A percentile compares a stretch with the other conserved stretches of the same genome.
Evolutionary conservation across 2,797 vertebrate species (phyloP).

Genomic region (Nyctibius grandis): DNA sequence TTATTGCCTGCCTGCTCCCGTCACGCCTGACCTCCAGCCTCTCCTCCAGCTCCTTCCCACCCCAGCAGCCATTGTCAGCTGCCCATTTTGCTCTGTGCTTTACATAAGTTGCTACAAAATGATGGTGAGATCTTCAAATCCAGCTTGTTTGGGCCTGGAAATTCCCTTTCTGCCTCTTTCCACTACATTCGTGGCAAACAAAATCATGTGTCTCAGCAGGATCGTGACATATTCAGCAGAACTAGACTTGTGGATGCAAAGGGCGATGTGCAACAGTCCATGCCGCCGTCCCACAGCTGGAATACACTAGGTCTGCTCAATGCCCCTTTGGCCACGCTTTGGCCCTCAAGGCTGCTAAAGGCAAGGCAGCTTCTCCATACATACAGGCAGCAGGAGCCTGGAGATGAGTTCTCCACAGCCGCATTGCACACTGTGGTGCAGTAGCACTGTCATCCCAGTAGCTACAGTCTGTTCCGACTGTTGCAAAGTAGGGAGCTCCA

Average conservation of each 20-base stretch:
- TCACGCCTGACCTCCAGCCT: background rate
- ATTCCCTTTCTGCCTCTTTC: background rate
- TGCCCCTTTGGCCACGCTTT: background rate
- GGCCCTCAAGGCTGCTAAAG: background rate
- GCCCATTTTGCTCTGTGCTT: background rate
- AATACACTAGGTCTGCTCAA: background rate
- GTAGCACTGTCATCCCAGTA: background rate
- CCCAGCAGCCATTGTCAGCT: background rate
- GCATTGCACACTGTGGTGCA: background rate
- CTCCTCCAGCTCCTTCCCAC: background rate
- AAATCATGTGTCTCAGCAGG: background rate
- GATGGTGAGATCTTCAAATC: background rate
- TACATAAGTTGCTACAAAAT: background rate
- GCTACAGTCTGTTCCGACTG: background rate
- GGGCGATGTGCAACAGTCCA: background rate
- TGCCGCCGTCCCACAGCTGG: rapidly evolving
- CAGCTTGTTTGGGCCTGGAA: background rate
- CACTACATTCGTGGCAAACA: rapidly evolving
- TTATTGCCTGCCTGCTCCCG: background rate
- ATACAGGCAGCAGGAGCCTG: background rate
- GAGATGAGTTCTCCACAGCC: background rate
- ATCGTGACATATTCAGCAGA: background rate
- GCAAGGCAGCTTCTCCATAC: background rate
- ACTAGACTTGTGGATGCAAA: background rate
- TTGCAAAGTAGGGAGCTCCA: background rate